A percentile compares a stretch with the other conserved stretches of the same genome.
These are phyloP conservation scores for Pseudotriccus pelzelni DNA, from an alignment of 2,797 vertebrate genomes.

Conservation along the genomic window DNA sequence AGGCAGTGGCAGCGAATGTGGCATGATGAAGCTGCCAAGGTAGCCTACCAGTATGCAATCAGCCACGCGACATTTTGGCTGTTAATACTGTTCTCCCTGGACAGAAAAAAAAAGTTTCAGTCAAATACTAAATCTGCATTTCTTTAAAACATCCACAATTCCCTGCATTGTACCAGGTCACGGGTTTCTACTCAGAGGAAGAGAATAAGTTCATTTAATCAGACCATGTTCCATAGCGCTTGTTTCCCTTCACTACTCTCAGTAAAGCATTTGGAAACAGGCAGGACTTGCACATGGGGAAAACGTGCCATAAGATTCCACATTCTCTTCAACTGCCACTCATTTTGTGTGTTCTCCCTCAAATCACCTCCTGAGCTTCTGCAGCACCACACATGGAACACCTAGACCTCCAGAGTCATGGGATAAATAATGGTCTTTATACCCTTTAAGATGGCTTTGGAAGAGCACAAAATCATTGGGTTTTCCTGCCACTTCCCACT, in stretches of 20 bases:
- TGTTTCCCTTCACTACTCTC: neutral
- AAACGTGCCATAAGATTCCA: neutral
- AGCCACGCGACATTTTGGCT: neutral
- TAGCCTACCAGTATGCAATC: neutral
- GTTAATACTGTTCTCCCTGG: neutral
- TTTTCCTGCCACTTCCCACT: neutral
- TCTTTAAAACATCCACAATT: neutral
- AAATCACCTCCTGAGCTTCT: neutral
- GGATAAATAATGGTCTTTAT: neutral
- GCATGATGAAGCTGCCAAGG: neutral
- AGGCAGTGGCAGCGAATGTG: neutral
- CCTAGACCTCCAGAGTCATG: neutral
- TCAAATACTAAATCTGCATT: neutral
- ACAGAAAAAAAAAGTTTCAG: neutral
- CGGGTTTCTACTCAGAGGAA: neutral
- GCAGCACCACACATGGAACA: neutral
- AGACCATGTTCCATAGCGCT: neutral
- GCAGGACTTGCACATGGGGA: neutral
- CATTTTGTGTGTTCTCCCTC: neutral
- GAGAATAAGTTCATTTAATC: neutral
- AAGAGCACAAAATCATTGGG: neutral
- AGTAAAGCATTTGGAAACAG: neutral
- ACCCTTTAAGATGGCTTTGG: neutral
- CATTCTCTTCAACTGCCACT: neutral
- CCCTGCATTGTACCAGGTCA: neutral